phyloP scores from a whole-genome alignment of 2,888 invertebrate species.

The Cyaniris semiargus region DNA sequence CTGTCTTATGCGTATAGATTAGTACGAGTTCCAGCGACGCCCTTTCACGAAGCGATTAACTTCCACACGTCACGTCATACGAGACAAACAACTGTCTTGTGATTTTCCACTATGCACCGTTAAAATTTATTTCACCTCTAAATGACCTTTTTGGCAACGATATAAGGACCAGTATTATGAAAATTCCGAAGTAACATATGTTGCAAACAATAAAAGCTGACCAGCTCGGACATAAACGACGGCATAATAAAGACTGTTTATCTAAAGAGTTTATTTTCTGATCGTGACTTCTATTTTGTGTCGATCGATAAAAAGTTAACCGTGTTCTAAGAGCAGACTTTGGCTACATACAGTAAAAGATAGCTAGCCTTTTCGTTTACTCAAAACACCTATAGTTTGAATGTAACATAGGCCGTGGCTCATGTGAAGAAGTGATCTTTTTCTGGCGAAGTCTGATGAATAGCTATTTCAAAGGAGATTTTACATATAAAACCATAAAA shows the following conservation, averaged over 20 bases:
- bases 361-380: too few species aligned
- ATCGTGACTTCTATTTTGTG: neutral
- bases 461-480: too few species aligned
- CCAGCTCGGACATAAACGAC: neutral
- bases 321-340: neutral
- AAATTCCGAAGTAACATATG: neutral
- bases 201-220: neutral
- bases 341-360: too few species aligned
- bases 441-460: too few species aligned
- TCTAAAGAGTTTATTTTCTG: neutral
- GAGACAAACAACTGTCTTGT: neutral
- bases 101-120: neutral
- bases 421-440: too few species aligned
- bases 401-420: too few species aligned
- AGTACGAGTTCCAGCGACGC: conserved; percentile 8
- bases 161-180: too few species aligned
- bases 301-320: neutral
- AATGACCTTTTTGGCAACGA: too few species aligned
- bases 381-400: too few species aligned
- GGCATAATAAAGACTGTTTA: neutral
- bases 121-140: too few species aligned
- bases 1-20: neutral
- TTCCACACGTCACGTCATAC: conserved; percentile 7
- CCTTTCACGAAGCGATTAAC: conserved; percentile 8
- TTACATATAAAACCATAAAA: too few species aligned